These are phyloP conservation scores for Chanos chanos DNA, from an alignment of 2,797 vertebrate species.

Conservation along the genomic window DNA sequence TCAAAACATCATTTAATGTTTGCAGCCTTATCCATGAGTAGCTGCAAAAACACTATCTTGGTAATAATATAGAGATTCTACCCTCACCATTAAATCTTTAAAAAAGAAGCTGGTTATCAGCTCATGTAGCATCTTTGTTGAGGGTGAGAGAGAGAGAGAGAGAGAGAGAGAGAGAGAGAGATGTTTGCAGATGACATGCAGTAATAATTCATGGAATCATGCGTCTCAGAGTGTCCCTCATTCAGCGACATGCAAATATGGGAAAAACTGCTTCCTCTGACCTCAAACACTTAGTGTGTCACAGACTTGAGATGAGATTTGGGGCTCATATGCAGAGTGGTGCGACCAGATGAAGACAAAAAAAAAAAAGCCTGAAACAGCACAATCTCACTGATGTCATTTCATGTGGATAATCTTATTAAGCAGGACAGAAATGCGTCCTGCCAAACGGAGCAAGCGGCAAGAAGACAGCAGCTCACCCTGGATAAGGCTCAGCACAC, in stretches of 20 bases:
- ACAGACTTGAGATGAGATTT: slow-evolving; percentile 12
- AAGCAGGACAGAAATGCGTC: slow-evolving; percentile 12
- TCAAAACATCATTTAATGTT: too few species aligned
- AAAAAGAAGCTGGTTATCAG: too few species aligned
- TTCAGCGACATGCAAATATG: neutral
- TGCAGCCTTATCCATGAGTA: too few species aligned
- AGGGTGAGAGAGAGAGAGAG: slow-evolving; percentile 17
- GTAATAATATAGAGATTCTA: too few species aligned
- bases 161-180: neutral
- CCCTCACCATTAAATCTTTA: too few species aligned
- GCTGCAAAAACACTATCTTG: too few species aligned
- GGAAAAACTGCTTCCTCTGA: slow-evolving; percentile 7
- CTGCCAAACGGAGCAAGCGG: slow-evolving; percentile 13
- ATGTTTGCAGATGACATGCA: neutral
- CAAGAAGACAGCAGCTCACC: neutral
- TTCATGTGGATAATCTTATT: slow-evolving; percentile 43
- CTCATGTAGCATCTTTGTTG: neutral
- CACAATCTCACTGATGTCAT: slow-evolving; percentile 27
- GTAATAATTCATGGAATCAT: slow-evolving; percentile 3
- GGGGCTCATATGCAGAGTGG: slow-evolving; percentile 20
- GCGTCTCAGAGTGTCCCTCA: slow-evolving; percentile 5
- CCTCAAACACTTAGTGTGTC: slow-evolving; percentile 14
- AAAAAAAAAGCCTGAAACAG: slow-evolving; percentile 20
- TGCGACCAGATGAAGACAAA: slow-evolving; percentile 40
- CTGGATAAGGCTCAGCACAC: neutral